Base-by-base conservation (phyloP, 1,140 invertebrate genomes). In the Belonocnema kinseyi region DNA sequence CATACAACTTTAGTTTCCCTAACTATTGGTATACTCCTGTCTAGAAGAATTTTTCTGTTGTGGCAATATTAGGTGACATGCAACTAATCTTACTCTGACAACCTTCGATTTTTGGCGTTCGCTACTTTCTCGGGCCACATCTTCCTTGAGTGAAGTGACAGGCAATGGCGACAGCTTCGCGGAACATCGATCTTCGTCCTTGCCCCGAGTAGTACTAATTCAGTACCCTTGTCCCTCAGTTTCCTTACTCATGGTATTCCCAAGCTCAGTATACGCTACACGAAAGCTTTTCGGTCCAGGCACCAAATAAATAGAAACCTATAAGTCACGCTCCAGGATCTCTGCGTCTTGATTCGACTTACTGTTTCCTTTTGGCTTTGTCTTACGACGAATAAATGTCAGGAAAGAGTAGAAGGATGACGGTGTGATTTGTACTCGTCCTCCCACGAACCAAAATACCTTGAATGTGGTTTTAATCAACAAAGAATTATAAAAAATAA, bases 141-240 rank as follows among this genome's bases (percentile, higher is more conserved):
- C 75, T 74, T 78, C 75, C 70, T 58, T 66, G 58, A 26, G 33
- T 58, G 51, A 75, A 54, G 73, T 72, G 74, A 40, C 72, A 74
- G 77, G 73, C 58, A 52, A 77, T 71, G 73, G 72, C 70, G 73
- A 75, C 53, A 56, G 56, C 76, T 75, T 71, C 72, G 76, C 78
- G 84, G 46, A 16, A 87, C 88, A 90, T 90, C 88, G 89, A 90
- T 90, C 89, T 90, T 85, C 80, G 73, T 77, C 81, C 77, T 88
- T 83, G 81, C 86, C 86, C 75, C 83, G 82, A 88, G 82, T 89
- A 86, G 87, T 86, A 86, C 85, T 89, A 89, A 90, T 90, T 90
- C 88, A 86, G 84, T 84, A 86, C 87, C 85, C 87, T 85, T 89
- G 88, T 88, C 83, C 85, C 79, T 78, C 77, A 83, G 80, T 86